A percentile compares a stretch with the other conserved stretches of the same genome.
These are phyloP conservation scores for Serinus canaria DNA, from an alignment of 2,113 vertebrate species.

Conservation along the genomic window DNA sequence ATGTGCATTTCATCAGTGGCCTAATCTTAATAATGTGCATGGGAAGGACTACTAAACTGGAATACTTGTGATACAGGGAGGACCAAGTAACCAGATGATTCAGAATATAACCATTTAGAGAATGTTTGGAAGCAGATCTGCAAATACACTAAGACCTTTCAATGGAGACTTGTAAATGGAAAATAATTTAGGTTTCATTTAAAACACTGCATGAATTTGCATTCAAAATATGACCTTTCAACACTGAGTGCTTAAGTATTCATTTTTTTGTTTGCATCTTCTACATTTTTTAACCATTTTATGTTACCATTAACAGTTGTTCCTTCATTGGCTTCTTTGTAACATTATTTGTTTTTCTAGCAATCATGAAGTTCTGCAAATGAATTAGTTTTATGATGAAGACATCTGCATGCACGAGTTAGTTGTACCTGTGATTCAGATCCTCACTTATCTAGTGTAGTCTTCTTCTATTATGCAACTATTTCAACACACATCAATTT, in stretches of 20 bases:
- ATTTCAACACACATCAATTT: slow-evolving; percentile 13
- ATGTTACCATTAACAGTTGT: not conserved
- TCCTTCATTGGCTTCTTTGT: not conserved
- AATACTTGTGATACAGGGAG: not conserved
- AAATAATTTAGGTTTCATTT: not conserved
- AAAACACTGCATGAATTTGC: not conserved
- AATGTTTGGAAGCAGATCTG: not conserved
- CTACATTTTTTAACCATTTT: not conserved
- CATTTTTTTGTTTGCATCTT: not conserved
- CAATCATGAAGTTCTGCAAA: not conserved
- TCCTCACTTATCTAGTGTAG: not conserved
- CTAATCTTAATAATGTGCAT: not conserved
- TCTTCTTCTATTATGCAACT: not conserved
- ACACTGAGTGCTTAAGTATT: not conserved
- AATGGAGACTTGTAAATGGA: not conserved
- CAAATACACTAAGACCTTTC: not conserved
- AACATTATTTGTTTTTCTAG: not conserved
- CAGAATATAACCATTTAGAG: not conserved
- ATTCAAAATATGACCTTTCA: not conserved
- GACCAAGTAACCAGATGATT: not conserved
- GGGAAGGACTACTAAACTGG: not conserved
- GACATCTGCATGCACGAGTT: not conserved
- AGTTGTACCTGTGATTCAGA: not conserved
- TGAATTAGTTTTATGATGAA: not conserved
- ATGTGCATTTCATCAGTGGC: not conserved